These are phyloP conservation scores for Bellardia bayeri DNA, from an alignment of 2,888 invertebrate genomes.

Conservation along the genomic window DNA sequence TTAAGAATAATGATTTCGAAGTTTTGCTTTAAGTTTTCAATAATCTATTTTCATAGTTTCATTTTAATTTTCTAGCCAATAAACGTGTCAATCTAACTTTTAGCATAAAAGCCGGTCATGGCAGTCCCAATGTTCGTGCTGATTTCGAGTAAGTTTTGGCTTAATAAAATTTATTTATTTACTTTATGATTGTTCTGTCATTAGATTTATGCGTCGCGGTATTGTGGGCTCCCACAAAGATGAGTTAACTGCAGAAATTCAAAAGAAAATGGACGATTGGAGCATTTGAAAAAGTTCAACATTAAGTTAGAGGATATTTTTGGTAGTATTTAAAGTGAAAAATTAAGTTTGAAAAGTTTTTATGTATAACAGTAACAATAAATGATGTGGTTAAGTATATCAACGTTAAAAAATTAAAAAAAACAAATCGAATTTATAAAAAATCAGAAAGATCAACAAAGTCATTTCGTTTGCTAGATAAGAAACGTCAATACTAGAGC, in stretches of 20 bases:
- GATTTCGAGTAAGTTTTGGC: slow-evolving; percentile 54
- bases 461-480: too few relatives aligned
- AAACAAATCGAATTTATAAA: too few relatives aligned
- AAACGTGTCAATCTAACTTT: slow-evolving; percentile 38
- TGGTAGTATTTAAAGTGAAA: slow-evolving; percentile 39
- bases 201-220: slow-evolving; percentile 76
- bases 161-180: not conserved
- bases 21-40: too few relatives aligned
- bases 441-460: too few relatives aligned
- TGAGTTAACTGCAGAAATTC: slow-evolving; percentile 67
- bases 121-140: not conserved
- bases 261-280: slow-evolving; percentile 71
- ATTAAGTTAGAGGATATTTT: slow-evolving; percentile 73
- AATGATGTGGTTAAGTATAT: too few relatives aligned
- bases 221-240: slow-evolving; percentile 74
- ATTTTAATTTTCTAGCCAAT: slow-evolving; percentile 51
- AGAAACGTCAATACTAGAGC: too few relatives aligned
- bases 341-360: too few relatives aligned
- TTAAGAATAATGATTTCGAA: too few relatives aligned
- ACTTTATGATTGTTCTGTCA: not conserved
- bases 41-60: not conserved
- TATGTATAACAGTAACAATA: not conserved
- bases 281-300: slow-evolving; percentile 53
- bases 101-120: slow-evolving; percentile 25
- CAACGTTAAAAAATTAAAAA: too few relatives aligned